Percentiles rank a stretch among this genome's conserved stretches.
Evolutionary conservation across 2,888 invertebrate genomes (phyloP).

Genomic region (Miltochrista miniata): DNA sequence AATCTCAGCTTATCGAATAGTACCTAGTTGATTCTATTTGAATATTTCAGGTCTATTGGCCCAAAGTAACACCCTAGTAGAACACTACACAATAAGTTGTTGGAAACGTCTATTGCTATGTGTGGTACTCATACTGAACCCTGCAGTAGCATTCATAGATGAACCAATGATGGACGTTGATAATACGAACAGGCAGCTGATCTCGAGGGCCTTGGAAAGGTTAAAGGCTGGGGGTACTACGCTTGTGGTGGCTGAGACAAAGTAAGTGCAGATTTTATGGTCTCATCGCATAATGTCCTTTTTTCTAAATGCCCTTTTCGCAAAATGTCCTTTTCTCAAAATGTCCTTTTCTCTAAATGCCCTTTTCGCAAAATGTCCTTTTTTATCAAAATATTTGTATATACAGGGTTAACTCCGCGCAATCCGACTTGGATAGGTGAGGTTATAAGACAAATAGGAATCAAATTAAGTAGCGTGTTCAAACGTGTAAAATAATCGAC

Average conservation of each 20-base stretch:
- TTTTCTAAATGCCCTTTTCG: too few relatives aligned
- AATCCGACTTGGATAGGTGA: too few relatives aligned
- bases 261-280: constrained; percentile 4
- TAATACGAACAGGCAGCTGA: constrained; percentile 6
- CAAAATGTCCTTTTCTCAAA: too few relatives aligned
- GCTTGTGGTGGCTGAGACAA: constrained; percentile 14
- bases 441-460: too few relatives aligned
- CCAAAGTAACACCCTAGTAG: constrained; percentile 2
- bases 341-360: too few relatives aligned
- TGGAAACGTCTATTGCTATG: neutral
- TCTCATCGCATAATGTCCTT: too few relatives aligned
- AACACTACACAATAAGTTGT: constrained; percentile 15
- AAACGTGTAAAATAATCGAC: too few relatives aligned
- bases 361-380: too few relatives aligned
- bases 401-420: too few relatives aligned
- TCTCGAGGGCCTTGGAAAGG: constrained; percentile 12
- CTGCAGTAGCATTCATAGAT: constrained; percentile 21
- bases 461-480: too few relatives aligned
- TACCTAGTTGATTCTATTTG: too few relatives aligned
- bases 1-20: neutral
- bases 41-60: constrained; percentile 12
- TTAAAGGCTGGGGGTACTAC: constrained; percentile 6
- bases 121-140: neutral
- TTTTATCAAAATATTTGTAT: too few relatives aligned
- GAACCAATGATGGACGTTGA: constrained; percentile 20